Base-by-base conservation (phyloP, 1,140 invertebrate species). In the Hycleus phaleratus region DNA sequence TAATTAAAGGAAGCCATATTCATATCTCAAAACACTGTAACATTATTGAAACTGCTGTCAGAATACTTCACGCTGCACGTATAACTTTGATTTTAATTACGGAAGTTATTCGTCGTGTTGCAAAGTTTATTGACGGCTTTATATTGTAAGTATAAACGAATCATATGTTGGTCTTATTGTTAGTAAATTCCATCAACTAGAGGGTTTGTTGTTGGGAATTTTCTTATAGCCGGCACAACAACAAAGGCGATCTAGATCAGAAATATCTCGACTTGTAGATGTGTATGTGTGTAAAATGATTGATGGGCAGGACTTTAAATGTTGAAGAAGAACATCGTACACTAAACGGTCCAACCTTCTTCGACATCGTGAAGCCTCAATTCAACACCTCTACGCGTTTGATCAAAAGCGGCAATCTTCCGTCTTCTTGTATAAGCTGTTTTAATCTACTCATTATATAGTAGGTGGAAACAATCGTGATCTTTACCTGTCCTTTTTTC, bases 191-290 rank as follows among this genome's bases (percentile, higher is more conserved):
- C 32, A 32, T 32, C 7, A 32, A 32, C 4, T 4, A 7, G 32
- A 7, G 32, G 32, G 32, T 32, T 32, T 4, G 4, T 32, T 32
- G 32, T 32, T 32, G 32, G 32, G 7, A 32, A 32, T 32, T 32
- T 32, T 32, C 32, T 32, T 32, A 32, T 32, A 7, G 7, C 0
- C 32, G 32, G 32, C 32, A 32, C 50, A 38, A 43, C 39, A 44
- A 60, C 62, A 68, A 68, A 68, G 66, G 60, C 18, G 60, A 66
- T 64, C 65, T 64, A 60, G 64, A 66, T 68, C 64, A 56, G 60
- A 62, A 32, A 62, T 66, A 68, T 66, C 66, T 62, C 7, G 32
- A 4, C 7, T 32, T 32, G 32, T 32, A 7, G 4, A 32, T 32
- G 7, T 32, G 32, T 32, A 32, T 32, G 32, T 64, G 64, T 68